These are phyloP conservation scores for Cerastoderma edule DNA, from an alignment of 2,888 invertebrate genomes.

Conservation along the genomic window DNA sequence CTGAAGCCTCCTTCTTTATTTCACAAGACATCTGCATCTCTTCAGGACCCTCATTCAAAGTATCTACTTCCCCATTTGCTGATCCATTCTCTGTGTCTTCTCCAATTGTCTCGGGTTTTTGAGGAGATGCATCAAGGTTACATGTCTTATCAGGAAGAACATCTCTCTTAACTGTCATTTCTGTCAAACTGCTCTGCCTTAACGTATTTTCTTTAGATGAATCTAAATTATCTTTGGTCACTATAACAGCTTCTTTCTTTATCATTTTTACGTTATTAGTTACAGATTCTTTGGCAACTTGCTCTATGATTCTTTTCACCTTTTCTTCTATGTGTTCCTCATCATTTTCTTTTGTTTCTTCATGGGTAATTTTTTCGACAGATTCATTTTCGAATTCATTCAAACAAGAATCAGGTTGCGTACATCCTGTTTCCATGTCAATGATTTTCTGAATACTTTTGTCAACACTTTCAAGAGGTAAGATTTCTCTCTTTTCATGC, in stretches of 20 bases:
- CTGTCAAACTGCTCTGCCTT: too few relatives aligned
- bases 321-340: not conserved
- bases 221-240: too few relatives aligned
- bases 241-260: too few relatives aligned
- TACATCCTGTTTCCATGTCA: slow-evolving; percentile 11
- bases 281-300: too few relatives aligned
- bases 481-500: not conserved
- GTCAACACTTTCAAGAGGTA: slow-evolving; percentile 4
- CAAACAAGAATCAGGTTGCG: not conserved
- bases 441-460: slow-evolving; percentile 21
- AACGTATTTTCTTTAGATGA: too few relatives aligned
- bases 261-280: too few relatives aligned
- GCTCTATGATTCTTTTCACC: not conserved
- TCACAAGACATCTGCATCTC: too few relatives aligned
- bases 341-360: not conserved
- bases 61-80: not conserved
- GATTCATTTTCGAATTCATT: not conserved
- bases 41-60: too few relatives aligned
- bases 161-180: not conserved
- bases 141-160: too few relatives aligned
- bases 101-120: too few relatives aligned
- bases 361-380: not conserved
- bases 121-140: too few relatives aligned
- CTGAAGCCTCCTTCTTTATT: too few relatives aligned
- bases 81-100: not conserved